phyloP scores from a whole-genome alignment of 2,113 vertebrate species.

The Heptranchias perlo region DNA sequence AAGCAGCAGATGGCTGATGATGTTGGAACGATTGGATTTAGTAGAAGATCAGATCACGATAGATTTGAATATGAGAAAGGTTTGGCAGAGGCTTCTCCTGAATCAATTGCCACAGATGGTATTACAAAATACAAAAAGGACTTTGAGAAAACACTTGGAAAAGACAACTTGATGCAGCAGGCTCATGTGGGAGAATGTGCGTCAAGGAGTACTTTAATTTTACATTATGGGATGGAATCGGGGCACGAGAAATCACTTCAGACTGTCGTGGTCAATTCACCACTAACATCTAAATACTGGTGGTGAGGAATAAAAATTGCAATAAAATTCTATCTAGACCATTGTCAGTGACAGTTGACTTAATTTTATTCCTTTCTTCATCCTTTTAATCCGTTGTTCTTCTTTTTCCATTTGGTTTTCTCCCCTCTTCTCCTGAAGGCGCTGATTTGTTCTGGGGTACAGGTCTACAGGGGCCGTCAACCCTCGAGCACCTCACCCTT shows the following conservation, averaged over 20 bases:
- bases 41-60: not conserved
- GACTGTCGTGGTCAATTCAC: not conserved
- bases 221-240: not conserved
- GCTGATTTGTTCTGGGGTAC: not conserved
- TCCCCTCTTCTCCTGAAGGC: not conserved
- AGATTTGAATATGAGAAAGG: not conserved
- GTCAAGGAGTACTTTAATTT: not conserved
- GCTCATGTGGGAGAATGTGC: not conserved
- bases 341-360: not conserved
- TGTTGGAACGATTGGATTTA: not conserved
- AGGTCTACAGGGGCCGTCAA: not conserved
- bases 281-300: not conserved
- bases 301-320: not conserved
- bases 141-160: constrained; percentile 13
- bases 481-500: not conserved
- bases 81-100: not conserved
- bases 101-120: not conserved
- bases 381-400: not conserved
- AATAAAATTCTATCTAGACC: not conserved
- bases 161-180: not conserved
- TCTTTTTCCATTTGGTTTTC: not conserved
- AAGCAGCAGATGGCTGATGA: not conserved
- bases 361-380: not conserved
- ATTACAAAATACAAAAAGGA: not conserved
- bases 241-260: not conserved